Conservation (phyloP, 2,113 vertebrate genomes). For the Junco hyemalis region DNA sequence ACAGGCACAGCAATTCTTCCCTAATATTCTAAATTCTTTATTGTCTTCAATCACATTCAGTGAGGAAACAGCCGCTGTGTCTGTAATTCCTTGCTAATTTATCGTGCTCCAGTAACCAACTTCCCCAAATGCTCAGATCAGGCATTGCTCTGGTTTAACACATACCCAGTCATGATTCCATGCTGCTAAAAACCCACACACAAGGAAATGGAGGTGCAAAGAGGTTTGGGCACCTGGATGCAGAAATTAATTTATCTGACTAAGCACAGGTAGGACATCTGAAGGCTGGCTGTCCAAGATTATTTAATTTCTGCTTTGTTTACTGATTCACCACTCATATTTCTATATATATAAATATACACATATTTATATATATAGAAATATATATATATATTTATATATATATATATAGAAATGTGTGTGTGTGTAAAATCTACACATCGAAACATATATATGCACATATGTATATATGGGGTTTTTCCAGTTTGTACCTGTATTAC, state of each 20-base stretch:
- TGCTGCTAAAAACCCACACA: neutral
- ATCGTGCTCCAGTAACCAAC: neutral
- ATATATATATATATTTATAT: neutral
- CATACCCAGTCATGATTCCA: neutral
- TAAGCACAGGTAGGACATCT: neutral
- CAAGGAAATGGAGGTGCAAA: neutral
- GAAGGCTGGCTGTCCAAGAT: neutral
- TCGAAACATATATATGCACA: neutral
- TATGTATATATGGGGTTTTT: rapidly evolving
- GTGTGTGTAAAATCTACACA: neutral
- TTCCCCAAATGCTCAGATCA: neutral
- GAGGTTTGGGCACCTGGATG: neutral
- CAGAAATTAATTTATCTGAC: neutral
- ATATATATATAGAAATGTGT: neutral
- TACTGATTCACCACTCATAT: neutral
- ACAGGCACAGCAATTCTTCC: neutral
- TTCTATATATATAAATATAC: neutral
- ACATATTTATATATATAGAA: neutral
- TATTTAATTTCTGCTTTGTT: neutral
- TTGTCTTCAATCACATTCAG: neutral
- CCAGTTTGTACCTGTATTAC: neutral
- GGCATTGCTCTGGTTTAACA: neutral
- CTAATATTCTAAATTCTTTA: neutral
- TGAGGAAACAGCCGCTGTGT: neutral
- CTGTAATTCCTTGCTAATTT: neutral